Conservation (phyloP, 1,140 invertebrate species). For the Lordiphosa clarofinis region DNA sequence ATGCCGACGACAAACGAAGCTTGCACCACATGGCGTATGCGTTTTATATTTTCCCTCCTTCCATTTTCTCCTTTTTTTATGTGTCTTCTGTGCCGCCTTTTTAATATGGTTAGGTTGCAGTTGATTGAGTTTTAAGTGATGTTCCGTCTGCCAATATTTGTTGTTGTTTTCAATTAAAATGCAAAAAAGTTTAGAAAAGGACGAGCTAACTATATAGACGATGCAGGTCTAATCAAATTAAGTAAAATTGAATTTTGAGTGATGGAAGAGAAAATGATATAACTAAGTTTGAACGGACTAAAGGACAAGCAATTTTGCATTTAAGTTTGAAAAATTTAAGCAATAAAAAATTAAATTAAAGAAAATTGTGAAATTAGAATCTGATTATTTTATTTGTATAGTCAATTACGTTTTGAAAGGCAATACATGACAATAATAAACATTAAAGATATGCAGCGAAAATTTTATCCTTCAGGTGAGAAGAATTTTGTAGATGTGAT, state of each 20-base stretch:
- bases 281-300: no score
- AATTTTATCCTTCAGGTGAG: no score
- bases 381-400: no score
- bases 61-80: no score
- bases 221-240: constrained; percentile 10
- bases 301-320: no score
- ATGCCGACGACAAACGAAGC: constrained; percentile 28
- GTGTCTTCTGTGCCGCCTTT: constrained; percentile 29
- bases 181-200: constrained; percentile 27
- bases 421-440: no score
- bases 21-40: constrained; percentile 68
- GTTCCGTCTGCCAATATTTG: constrained; percentile 53
- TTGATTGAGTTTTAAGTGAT: constrained; percentile 77
- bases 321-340: no score
- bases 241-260: constrained; percentile 7
- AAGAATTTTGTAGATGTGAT: no score
- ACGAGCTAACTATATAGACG: background rate
- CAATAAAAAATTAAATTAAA: no score
- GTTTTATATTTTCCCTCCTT: constrained; percentile 22
- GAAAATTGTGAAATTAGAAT: no score
- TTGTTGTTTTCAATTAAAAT: constrained; percentile 50
- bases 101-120: constrained; percentile 71
- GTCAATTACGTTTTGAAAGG: no score
- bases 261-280: background rate
- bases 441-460: no score